Evolutionary conservation across 2,888 invertebrate species (phyloP).

Genomic region (Carterocephalus palaemon): DNA sequence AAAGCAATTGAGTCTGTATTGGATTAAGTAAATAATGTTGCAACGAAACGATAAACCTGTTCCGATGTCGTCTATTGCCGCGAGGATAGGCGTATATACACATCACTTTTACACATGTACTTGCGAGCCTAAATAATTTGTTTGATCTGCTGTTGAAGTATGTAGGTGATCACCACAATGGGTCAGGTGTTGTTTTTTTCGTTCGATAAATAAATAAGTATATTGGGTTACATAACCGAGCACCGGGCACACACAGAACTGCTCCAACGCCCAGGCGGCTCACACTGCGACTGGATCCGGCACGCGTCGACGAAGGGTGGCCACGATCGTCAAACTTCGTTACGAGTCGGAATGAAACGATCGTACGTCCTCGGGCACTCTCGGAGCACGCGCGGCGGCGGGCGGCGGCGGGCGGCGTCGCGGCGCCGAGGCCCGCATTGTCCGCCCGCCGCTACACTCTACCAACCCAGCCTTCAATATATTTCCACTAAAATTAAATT

Average conservation of each 20-base stretch:
- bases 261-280: conserved; percentile 73
- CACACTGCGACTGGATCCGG: conserved; percentile 73
- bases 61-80: conserved; percentile 58
- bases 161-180: conserved; percentile 16
- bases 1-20: conserved; percentile 7
- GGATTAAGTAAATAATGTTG: conserved; percentile 38
- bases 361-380: conserved; percentile 69
- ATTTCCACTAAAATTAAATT: conserved; percentile 51
- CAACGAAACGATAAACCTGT: conserved; percentile 64
- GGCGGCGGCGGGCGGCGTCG: conserved; percentile 64
- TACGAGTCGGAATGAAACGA: conserved; percentile 72
- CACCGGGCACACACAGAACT: conserved; percentile 61
- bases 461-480: conserved; percentile 59
- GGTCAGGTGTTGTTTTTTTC: conserved; percentile 45
- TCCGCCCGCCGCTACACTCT: conserved; percentile 54
- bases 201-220: conserved; percentile 75
- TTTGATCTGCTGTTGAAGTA: conserved; percentile 16
- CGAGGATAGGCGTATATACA: conserved; percentile 61
- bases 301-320: conserved; percentile 73
- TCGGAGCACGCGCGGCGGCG: conserved; percentile 75
- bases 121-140: conserved; percentile 21
- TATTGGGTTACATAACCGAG: conserved; percentile 75
- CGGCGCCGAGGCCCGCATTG: conserved; percentile 53
- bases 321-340: conserved; percentile 74
- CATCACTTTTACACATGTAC: conserved; percentile 63